These are phyloP conservation scores for Ochropleura plecta DNA, from an alignment of 2,888 invertebrate genomes.

Conservation along the genomic window DNA sequence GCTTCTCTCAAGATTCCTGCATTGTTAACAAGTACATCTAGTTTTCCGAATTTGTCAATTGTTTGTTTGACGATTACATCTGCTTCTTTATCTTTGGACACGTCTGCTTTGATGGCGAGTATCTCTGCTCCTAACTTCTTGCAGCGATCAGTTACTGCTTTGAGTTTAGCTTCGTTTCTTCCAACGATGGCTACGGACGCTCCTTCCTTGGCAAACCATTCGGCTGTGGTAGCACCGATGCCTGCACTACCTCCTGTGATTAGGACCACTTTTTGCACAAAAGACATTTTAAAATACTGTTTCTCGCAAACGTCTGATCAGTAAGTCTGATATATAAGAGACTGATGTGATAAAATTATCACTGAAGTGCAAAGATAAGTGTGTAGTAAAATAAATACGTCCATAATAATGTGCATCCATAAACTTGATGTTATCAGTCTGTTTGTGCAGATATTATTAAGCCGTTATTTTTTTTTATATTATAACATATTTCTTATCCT, in stretches of 20 bases:
- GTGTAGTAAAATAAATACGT: neutral
- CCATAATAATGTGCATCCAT: neutral
- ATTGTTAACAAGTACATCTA: slow-evolving; percentile 73
- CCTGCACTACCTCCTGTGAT: slow-evolving; percentile 77
- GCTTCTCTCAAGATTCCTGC: slow-evolving; percentile 66
- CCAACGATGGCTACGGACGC: slow-evolving; percentile 74
- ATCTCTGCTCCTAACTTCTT: slow-evolving; percentile 57
- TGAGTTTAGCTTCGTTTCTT: slow-evolving; percentile 74
- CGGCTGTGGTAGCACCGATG: slow-evolving; percentile 76
- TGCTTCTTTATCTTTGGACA: slow-evolving; percentile 68
- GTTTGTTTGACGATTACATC: slow-evolving; percentile 65
- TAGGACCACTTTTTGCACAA: slow-evolving; percentile 74
- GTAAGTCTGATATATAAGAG: neutral
- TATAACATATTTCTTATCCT: too few relatives aligned
- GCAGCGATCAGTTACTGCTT: slow-evolving; percentile 66
- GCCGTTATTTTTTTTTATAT: too few relatives aligned
- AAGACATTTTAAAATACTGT: slow-evolving; percentile 67
- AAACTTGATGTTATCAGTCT: neutral
- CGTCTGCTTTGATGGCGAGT: slow-evolving; percentile 67
- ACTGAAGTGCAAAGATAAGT: slow-evolving; percentile 7
- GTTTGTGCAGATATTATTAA: neutral
- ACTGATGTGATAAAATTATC: slow-evolving; percentile 21
- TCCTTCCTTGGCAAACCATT: slow-evolving; percentile 73
- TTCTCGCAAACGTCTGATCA: slow-evolving; percentile 21
- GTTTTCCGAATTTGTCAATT: slow-evolving; percentile 66